Conservation (phyloP, 23 tunicate genomes). For the Ascidia mentula region DNA sequence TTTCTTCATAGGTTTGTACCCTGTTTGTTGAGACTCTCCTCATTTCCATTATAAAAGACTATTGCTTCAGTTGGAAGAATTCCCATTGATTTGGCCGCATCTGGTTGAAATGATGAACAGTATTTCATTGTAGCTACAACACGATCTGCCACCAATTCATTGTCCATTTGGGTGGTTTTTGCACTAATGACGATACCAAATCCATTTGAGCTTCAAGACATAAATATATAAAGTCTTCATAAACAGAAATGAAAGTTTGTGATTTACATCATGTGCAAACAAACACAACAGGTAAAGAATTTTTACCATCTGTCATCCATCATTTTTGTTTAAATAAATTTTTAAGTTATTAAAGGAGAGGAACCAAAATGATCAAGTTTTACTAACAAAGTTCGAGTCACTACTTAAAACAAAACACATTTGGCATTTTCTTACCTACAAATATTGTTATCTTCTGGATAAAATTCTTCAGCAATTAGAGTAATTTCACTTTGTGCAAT, state of each 20-base stretch:
- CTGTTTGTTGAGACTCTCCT: not conserved
- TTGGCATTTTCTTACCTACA: too few species aligned
- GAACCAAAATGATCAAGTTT: too few species aligned
- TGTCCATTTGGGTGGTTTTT: not conserved
- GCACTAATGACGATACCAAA: not conserved
- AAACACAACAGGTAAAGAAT: too few species aligned
- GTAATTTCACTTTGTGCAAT: not conserved
- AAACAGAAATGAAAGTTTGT: too few species aligned
- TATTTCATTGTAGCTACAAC: not conserved
- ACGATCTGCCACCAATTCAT: not conserved
- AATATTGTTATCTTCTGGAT: not conserved
- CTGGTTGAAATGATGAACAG: not conserved
- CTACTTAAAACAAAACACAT: too few species aligned
- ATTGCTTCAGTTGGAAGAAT: not conserved
- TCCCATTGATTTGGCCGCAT: not conserved
- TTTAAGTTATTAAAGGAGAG: too few species aligned
- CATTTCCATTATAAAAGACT: not conserved
- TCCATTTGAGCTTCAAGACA: constrained; percentile 3
- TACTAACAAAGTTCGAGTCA: too few species aligned
- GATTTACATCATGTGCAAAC: too few species aligned
- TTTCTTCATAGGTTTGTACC: too few species aligned
- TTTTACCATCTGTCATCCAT: too few species aligned
- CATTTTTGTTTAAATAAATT: too few species aligned
- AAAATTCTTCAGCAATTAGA: not conserved
- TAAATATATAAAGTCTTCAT: too few species aligned